Evolutionary conservation across 2,888 invertebrate genomes (phyloP), one percentile per base, ranked within the genome.

Genomic region (Agrilus biguttatus): DNA sequence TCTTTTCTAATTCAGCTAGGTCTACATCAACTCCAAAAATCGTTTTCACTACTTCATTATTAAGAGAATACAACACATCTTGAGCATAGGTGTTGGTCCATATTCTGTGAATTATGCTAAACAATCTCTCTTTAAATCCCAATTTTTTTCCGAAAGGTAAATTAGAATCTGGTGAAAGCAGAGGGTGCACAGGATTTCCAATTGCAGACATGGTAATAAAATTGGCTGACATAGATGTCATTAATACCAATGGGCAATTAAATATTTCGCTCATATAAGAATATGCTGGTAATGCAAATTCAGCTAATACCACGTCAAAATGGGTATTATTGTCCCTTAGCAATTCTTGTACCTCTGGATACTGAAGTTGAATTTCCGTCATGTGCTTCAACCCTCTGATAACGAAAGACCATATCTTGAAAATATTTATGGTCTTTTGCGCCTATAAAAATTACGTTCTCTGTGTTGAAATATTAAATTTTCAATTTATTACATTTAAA

Each of bases 211-310:
- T 8, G 14, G 17, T 36, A 2, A 36, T 10, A 36, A 10, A 8
- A 19, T 12, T 14, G 12, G 17, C 36, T 5, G 36, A 8, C 17
- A 36, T 8, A 5, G 36, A 36, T 5, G 36, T 10, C 17, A 36
- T 36, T 36, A 14, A 8, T 14, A 36, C 36, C 36, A 36, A 8
- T 8, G 36, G 14, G 5, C 36, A 36, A 12, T 36, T 10, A 19
- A 42, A 47, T 45, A 14, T 23, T 43, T 14, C 35, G 3, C 37
- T 19, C 14, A 17, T 19, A 14, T 17, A 17, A 19, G n/a, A 14
- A 8, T 14, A n/a, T 12, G 12, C 17, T 8, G 37, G 37, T 12
- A 19, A 21, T 19, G n/a, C n/a, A 5, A 19, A 19, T 37, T 37
- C 37, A 17, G 21, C 5, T 8, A 37, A n/a, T 8, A 37, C 13